Evolutionary conservation across 2,888 invertebrate species (phyloP).

Genomic region (Napeogenes sylphis): DNA sequence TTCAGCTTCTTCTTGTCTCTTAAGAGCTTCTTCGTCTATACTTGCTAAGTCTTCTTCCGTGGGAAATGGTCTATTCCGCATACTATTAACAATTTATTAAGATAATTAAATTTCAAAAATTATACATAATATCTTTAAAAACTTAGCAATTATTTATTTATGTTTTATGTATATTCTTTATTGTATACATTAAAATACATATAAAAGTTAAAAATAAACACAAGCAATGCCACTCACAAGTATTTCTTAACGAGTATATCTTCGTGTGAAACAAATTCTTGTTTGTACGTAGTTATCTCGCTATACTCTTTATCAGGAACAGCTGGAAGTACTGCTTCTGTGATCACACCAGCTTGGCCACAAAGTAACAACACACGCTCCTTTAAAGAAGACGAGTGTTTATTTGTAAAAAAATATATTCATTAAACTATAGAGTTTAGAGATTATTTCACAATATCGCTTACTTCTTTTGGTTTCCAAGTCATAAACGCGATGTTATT

Average conservation of each 20-base stretch:
- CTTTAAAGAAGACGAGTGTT: slow-evolving; percentile 38
- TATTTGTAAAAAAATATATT: neutral
- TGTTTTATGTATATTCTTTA: too few species aligned
- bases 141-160: too few species aligned
- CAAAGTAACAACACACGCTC: slow-evolving; percentile 59
- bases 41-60: slow-evolving; percentile 69
- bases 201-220: too few species aligned
- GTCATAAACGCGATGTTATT: slow-evolving; percentile 81
- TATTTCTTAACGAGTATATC: slow-evolving; percentile 65
- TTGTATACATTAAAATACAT: too few species aligned
- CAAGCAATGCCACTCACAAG: slow-evolving; percentile 49
- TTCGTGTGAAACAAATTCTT: slow-evolving; percentile 57
- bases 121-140: neutral
- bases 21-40: slow-evolving; percentile 76
- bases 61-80: slow-evolving; percentile 67
- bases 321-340: slow-evolving; percentile 62
- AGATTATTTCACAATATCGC: slow-evolving; percentile 11
- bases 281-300: slow-evolving; percentile 63
- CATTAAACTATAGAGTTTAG: neutral
- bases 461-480: slow-evolving; percentile 80
- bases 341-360: slow-evolving; percentile 62
- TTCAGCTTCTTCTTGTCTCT: slow-evolving; percentile 73
- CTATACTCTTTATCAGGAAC: slow-evolving; percentile 45
- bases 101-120: neutral
- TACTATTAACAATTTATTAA: slow-evolving; percentile 38